A percentile compares a stretch with the other conserved stretches of the same genome.
These are phyloP conservation scores for Podarcis muralis DNA, from an alignment of 2,113 vertebrate genomes.

Conservation along the genomic window DNA sequence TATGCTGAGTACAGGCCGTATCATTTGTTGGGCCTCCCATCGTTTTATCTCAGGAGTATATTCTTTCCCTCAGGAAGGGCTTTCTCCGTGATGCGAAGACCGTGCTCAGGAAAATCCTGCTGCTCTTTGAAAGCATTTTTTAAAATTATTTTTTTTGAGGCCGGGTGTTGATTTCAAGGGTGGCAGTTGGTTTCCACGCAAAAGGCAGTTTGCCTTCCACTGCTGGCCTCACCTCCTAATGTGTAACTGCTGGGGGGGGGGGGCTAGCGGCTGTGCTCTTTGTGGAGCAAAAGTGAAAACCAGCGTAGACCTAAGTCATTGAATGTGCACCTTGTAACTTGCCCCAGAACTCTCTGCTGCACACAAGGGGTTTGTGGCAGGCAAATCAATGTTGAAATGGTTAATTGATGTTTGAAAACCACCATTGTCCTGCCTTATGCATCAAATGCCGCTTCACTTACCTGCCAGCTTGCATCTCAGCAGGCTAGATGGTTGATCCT, in stretches of 20 bases:
- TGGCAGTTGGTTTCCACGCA: background rate
- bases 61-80: background rate
- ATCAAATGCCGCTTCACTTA: background rate
- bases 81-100: background rate
- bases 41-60: no score
- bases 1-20: no score
- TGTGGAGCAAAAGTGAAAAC: background rate
- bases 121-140: background rate
- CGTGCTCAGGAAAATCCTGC: background rate
- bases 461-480: background rate
- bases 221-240: background rate
- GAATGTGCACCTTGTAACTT: background rate
- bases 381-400: background rate
- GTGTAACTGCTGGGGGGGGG: background rate
- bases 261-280: background rate
- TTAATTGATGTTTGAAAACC: background rate
- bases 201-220: background rate
- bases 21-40: background rate
- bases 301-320: no score
- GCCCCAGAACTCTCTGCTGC: background rate
- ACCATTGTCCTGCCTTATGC: background rate
- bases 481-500: background rate
- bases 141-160: no score
- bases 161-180: background rate
- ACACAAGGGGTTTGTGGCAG: background rate